Conservation (phyloP, 2,797 vertebrate species). For the Pteronotus mesoamericanus region DNA sequence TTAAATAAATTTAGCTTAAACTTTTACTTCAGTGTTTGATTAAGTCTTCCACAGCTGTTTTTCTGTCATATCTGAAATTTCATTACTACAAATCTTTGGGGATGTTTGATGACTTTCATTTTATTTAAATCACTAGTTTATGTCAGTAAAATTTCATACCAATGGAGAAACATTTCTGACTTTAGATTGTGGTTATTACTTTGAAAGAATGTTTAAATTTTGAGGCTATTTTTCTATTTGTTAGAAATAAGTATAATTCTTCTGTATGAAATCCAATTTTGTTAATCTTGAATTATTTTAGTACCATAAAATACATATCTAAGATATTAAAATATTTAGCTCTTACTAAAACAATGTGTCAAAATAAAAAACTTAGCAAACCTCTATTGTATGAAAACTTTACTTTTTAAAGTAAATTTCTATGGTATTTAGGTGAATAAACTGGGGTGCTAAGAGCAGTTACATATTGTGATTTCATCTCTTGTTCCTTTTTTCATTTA, state of each 20-base stretch:
- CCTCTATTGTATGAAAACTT: not conserved
- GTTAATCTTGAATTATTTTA: not conserved
- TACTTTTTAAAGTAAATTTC: not conserved
- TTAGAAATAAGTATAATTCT: not conserved
- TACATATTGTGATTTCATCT: not conserved
- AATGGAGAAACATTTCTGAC: not conserved
- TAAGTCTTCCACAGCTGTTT: not conserved
- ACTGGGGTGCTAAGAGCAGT: not conserved
- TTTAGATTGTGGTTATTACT: not conserved
- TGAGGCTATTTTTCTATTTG: not conserved
- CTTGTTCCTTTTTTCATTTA: not conserved
- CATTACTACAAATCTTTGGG: not conserved
- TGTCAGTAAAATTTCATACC: not conserved
- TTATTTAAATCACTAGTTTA: not conserved
- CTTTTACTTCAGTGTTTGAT: not conserved
- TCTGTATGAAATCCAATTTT: not conserved
- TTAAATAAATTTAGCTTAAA: not conserved
- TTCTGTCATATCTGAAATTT: not conserved
- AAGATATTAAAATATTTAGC: not conserved
- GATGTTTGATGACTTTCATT: constrained; percentile 15
- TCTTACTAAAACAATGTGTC: not conserved
- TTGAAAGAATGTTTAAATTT: not conserved
- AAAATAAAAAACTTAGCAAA: not conserved
- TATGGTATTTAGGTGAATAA: not conserved
- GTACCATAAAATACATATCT: not conserved